phyloP scores from a whole-genome alignment of 2,113 vertebrate species.

The Xenopus borealis region DNA sequence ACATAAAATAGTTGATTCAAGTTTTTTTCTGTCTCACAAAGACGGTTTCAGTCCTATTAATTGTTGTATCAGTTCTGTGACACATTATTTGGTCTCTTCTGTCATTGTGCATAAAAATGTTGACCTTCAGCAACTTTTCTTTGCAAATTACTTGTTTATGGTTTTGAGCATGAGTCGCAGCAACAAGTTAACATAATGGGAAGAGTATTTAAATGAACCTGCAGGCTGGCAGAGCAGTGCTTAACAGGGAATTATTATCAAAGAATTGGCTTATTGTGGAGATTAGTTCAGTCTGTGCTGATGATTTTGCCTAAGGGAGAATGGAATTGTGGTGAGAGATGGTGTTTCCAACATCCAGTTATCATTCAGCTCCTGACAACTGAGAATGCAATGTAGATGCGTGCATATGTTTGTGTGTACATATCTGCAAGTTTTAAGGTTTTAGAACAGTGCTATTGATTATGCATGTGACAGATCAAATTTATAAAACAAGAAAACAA shows the following conservation, averaged over 20 bases:
- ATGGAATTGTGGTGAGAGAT: conserved; percentile 42
- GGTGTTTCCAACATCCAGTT: conserved; percentile 9
- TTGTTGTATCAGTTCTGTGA: no score
- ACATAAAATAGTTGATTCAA: no score
- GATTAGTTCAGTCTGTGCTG: conserved; percentile 55
- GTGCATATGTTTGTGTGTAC: no score
- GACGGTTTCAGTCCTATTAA: no score
- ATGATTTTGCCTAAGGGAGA: conserved; percentile 55
- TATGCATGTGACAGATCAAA: no score
- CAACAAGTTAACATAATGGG: conserved; percentile 49
- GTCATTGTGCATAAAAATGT: background rate
- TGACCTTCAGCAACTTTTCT: conserved; percentile 23
- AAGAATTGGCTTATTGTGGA: conserved; percentile 58
- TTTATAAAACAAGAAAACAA: no score
- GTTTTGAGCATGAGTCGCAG: conserved; percentile 5
- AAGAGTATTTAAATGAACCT: conserved; percentile 59
- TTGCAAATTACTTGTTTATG: background rate
- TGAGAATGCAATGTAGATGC: no score
- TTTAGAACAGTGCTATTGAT: no score
- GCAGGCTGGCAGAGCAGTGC: conserved; percentile 54
- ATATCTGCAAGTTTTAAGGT: no score
- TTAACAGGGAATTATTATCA: conserved; percentile 60
- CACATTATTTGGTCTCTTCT: background rate
- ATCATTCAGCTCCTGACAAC: conserved; percentile 13
- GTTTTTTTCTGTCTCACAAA: no score